Conservation (phyloP, 2,797 vertebrate genomes). For the Pipistrellus kuhlii region DNA sequence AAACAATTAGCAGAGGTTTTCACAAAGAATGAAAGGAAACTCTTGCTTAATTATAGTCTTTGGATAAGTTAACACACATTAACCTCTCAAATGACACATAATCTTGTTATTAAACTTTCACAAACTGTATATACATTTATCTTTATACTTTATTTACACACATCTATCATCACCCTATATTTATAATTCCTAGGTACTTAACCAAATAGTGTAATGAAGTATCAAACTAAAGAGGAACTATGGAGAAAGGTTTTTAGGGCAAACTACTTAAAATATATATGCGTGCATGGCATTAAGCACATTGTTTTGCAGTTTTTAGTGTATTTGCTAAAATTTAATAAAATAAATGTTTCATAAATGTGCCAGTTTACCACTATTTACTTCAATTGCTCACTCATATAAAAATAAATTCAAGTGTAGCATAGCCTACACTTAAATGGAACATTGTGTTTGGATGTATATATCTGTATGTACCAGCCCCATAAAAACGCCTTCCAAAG, state of each 20-base stretch:
- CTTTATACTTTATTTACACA: not conserved
- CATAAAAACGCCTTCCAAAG: not conserved
- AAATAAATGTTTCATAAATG: constrained; percentile 36
- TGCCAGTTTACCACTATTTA: not conserved
- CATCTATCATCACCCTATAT: not conserved
- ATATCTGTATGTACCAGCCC: not conserved
- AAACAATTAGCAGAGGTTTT: constrained; percentile 69
- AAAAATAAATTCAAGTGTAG: not conserved
- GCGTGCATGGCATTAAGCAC: not conserved
- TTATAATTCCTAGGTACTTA: constrained; percentile 49
- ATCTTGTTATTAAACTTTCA: not conserved
- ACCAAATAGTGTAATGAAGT: not conserved
- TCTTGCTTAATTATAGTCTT: constrained; percentile 52
- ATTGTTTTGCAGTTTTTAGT: not conserved
- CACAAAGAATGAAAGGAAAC: constrained; percentile 32
- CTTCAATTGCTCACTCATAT: not conserved
- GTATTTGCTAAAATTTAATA: constrained; percentile 36
- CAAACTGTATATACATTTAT: not conserved
- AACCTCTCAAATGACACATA: constrained; percentile 51
- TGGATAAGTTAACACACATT: constrained; percentile 56
- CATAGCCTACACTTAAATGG: not conserved
- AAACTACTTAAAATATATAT: not conserved
- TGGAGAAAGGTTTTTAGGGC: not conserved
- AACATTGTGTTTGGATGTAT: not conserved
- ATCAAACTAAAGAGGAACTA: constrained; percentile 47